Conservation (phyloP, 1,140 invertebrate species). For the Schlechtendalia chinensis region DNA sequence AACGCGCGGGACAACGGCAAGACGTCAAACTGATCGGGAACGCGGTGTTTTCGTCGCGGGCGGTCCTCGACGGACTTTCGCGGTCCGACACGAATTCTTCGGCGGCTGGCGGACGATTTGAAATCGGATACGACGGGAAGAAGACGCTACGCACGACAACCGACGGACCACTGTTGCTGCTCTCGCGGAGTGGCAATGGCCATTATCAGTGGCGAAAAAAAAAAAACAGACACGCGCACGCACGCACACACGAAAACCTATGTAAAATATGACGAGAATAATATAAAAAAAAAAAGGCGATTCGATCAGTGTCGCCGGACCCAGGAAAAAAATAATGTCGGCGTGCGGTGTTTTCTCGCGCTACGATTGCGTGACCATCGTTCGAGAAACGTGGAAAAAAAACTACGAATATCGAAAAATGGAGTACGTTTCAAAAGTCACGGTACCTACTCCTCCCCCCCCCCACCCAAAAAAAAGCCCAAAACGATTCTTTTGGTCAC, state of each 20-base stretch:
- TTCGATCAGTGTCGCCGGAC: conserved; percentile 21
- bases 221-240: neutral
- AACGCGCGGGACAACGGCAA: neutral
- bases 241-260: neutral
- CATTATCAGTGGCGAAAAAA: conserved; percentile 39
- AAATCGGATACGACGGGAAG: neutral
- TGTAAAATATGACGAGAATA: neutral
- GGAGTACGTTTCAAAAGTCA: too few relatives aligned
- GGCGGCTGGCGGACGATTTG: neutral
- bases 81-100: neutral
- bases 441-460: too few relatives aligned
- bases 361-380: neutral
- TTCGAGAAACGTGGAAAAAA: too few relatives aligned
- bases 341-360: neutral
- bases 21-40: too few relatives aligned
- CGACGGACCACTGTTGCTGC: conserved; percentile 7
- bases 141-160: neutral
- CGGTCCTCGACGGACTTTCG: neutral
- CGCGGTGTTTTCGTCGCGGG: neutral
- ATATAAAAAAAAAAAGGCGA: conserved; percentile 27
- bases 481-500: too few relatives aligned
- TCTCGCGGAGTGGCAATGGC: neutral
- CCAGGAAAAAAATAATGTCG: conserved; percentile 26
- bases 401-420: too few relatives aligned
- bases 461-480: too few relatives aligned